Conservation (phyloP, 2,797 vertebrate genomes). For the Natrix natrix region DNA sequence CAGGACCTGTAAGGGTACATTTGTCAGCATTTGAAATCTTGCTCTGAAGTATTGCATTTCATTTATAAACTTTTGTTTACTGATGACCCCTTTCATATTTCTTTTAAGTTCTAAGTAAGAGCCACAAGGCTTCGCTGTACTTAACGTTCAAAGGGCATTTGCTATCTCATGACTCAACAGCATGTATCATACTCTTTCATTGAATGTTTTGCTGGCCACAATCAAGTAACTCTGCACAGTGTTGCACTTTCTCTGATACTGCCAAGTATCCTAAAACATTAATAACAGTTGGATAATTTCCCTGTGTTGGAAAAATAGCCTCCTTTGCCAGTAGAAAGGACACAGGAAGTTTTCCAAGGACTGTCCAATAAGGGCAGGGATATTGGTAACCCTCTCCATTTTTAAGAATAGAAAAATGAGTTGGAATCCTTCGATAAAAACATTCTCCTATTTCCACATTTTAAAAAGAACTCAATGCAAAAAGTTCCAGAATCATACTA, state of each 20-base stretch:
- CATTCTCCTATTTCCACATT: not conserved
- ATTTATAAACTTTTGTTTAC: not conserved
- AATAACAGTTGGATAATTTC: not conserved
- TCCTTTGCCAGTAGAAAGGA: not conserved
- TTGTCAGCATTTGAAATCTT: not conserved
- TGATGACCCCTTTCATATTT: not conserved
- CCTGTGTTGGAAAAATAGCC: not conserved
- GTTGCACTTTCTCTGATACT: not conserved
- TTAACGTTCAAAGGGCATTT: not conserved
- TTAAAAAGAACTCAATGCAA: not conserved
- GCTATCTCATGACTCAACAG: not conserved
- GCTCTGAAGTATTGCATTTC: not conserved
- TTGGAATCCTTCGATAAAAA: not conserved
- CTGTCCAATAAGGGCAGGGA: not conserved
- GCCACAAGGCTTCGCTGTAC: not conserved
- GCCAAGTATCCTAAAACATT: not conserved
- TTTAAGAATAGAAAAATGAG: not conserved
- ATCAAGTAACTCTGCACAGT: not conserved
- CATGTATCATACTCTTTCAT: not conserved
- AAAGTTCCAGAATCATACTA: not conserved
- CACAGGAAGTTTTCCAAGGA: not conserved
- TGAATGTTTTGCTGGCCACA: not conserved
- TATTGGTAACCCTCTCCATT: not conserved
- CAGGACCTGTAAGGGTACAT: not conserved
- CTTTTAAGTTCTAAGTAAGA: not conserved